phyloP scores from a whole-genome alignment of 2,888 invertebrate genomes.

The Lithodes maja region DNA sequence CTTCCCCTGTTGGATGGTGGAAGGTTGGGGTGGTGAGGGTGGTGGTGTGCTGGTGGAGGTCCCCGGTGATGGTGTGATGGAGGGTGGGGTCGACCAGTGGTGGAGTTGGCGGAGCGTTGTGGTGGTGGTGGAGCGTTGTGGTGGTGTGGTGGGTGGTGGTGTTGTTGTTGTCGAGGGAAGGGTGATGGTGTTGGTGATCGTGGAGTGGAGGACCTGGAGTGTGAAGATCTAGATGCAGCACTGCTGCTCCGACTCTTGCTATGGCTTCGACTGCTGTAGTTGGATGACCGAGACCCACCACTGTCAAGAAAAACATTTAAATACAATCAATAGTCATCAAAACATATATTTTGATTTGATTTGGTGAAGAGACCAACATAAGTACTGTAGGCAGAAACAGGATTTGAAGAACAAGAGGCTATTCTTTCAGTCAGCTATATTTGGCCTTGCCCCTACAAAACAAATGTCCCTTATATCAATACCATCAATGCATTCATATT shows the following conservation, averaged over 20 bases:
- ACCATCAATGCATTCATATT: too few relatives aligned
- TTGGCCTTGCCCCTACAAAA: too few relatives aligned
- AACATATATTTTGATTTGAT: not conserved
- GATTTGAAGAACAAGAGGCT: too few relatives aligned
- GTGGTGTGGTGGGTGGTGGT: slow-evolving; percentile 22
- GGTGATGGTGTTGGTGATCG: not conserved
- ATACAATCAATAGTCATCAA: not conserved
- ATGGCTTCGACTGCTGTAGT: not conserved
- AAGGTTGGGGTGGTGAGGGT: not conserved
- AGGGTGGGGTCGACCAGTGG: not conserved
- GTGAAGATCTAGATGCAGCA: not conserved
- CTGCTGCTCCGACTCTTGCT: slow-evolving; percentile 3
- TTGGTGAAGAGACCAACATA: too few relatives aligned
- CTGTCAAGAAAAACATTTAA: not conserved
- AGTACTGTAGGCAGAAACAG: too few relatives aligned
- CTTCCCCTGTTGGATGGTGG: not conserved
- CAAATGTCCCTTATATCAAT: too few relatives aligned
- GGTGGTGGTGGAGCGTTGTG: not conserved
- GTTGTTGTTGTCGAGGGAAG: slow-evolving; percentile 23
- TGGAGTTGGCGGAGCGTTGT: not conserved
- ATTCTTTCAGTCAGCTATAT: not conserved
- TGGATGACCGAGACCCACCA: slow-evolving; percentile 9
- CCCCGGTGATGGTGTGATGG: not conserved
- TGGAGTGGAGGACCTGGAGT: not conserved
- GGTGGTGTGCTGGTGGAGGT: not conserved